phyloP scores from a whole-genome alignment of 92 coral and sea anemone species.

The Palythoa grandiflora region DNA sequence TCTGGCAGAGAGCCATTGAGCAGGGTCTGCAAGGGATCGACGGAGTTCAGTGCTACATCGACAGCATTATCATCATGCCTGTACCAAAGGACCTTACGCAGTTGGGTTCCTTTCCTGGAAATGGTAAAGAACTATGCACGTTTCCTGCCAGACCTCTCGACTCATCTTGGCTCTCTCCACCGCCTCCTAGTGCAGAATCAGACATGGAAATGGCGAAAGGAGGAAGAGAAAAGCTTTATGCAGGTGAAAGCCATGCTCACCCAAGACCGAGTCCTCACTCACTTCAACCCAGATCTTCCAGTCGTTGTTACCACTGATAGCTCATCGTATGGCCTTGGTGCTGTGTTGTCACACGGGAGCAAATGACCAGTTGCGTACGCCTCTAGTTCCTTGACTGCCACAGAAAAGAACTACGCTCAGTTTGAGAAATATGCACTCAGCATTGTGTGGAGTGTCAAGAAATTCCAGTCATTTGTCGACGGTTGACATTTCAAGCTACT shows the following conservation, averaged over 20 bases:
- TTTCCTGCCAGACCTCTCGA: not conserved
- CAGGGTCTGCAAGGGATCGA: constrained; percentile 64
- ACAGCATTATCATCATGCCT: constrained; percentile 54
- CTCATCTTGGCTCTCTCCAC: not conserved
- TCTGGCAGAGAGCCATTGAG: constrained; percentile 77
- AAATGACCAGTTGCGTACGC: not conserved
- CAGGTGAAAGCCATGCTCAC: not conserved
- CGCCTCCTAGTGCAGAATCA: not conserved
- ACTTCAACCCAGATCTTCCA: not conserved
- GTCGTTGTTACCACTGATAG: not conserved
- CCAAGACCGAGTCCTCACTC: not conserved
- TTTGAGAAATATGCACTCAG: not conserved
- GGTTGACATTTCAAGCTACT: no score
- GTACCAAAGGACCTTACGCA: not conserved
- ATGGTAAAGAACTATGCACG: not conserved
- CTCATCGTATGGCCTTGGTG: not conserved
- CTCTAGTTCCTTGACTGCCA: not conserved
- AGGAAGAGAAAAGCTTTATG: no score
- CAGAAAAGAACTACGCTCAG: not conserved
- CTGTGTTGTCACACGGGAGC: not conserved
- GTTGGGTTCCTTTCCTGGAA: not conserved
- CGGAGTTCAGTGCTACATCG: constrained; percentile 58
- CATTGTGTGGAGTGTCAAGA: not conserved
- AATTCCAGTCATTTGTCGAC: not conserved
- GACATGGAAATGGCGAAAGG: no score